Evolutionary conservation across 2,113 vertebrate genomes (phyloP), one percentile per base, ranked within the genome.

Genomic region (Melanotaenia duboulayi): DNA sequence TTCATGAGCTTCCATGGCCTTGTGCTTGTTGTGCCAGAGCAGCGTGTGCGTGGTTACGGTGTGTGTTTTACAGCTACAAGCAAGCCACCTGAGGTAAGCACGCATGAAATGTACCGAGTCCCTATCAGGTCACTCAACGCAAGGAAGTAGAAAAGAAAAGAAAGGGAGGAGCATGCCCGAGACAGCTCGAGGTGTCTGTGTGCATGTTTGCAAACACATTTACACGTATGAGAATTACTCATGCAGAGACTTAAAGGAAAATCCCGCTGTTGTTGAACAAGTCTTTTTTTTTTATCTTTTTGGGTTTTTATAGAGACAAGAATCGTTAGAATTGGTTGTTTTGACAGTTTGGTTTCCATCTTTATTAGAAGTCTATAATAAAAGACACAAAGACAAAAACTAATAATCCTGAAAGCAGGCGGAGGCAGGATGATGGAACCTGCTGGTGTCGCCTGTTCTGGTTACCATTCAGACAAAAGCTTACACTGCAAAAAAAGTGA

Each of bases 1-100:
- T 81, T 87, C 87, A 89, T 87, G 87, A 87, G 86, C 58, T 86
- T 89, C 82, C 81, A 23, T 71, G 86, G 83, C 86, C 85, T 87
- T 91, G 90, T 60, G 76, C 71, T 85, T 49, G 80, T 71, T 44
- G 64, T 71, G 85, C 69, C 70, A 65, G 48, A 76, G 48, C 76
- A 71, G 16, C 50, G 44, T 7, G 64, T 32, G 46, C 19, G 65
- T 49, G 28, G n/a, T 24, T 17, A 52, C 28, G 28, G 46, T 14
- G 58, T 35, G 63, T 17, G 40, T 62, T 12, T 17, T 55, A 17
- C n/a, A n/a, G 61, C 20, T 63, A 71, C 52, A 78, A 76, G 54
- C 63, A 52, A 81, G 60, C 58, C 82, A 78, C 76, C 85, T 74
- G 76, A 73, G 76, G 80, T 74, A 19, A 25, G 54, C 65, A n/a